Evolutionary conservation across 2,888 invertebrate genomes (phyloP), one percentile per base, ranked within the genome.

Genomic region (Steromphala cineraria): DNA sequence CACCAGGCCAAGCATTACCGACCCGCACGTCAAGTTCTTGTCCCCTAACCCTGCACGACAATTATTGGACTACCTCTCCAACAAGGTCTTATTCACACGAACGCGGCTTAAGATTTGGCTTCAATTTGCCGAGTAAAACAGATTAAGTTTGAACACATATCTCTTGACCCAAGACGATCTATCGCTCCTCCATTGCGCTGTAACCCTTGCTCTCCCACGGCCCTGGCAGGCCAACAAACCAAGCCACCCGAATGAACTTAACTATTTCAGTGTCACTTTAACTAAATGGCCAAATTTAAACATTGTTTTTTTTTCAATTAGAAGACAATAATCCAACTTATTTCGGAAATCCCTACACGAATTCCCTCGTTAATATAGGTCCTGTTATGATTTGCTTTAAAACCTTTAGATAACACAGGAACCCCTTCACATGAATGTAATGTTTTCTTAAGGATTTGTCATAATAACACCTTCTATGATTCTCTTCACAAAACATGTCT

Each of bases 101-200:
- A 28, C 62, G 46, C 28, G 28, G 28, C 62, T 62, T 62, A 62
- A 21, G 62, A 62, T 62, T 62, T 62, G 17, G 62, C 62, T 62
- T 62, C 62, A 62, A 62, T 62, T 62, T 62, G 62, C 62, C 62
- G 28, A 62, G 28, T 62, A 28, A 62, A 62, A 62, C 62, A 62
- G 62, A 62, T 62, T 62, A 62, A 62, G 28, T 62, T 24, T 62
- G 15, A 62, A 62, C 28, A 28, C 28, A 62, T 28, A 62, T 24
- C 28, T 21, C 28, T n/a, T 62, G 62, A 62, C 62, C 62, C 62
- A 62, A 24, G 62, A 21, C 62, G 62, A 17, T 15, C 21, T 28
- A 15, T 17, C 28, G 24, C 62, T 62, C 62, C 15, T 62, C 28
- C 28, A 15, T 13, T 17, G 62, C 4, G 13, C 28, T 17, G 62